Evolutionary conservation across 2,888 invertebrate species (phyloP), one percentile per base, ranked within the genome.

Genomic region (Dugesia japonica): DNA sequence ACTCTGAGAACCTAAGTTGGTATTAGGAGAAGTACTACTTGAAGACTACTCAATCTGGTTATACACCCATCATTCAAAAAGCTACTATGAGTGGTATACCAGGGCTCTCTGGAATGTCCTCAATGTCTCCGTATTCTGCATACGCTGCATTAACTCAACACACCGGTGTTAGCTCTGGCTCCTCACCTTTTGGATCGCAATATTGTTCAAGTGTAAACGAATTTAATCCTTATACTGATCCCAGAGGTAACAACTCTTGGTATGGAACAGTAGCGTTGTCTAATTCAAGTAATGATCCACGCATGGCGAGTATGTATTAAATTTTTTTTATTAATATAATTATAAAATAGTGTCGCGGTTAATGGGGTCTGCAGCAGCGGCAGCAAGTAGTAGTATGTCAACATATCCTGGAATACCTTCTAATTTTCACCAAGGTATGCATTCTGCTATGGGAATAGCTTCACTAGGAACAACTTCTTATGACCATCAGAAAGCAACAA

Each of bases 331-430:
- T 42, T 42, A 42, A 42, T 73, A 4, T 28, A 9, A 13, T 4
- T 73, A 42, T 4, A 9, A 56, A 56, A 4, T 56, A 75, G 75
- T 75, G 75, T 75, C 75, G 1, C 75, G 75, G 9, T 42, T 75
- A 56, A 75, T 75, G 75, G 75, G 75, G 4, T 23, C 75, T 13
- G 75, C 75, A 56, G 56, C 56, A 7, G 56, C 75, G 75, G 75
- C 75, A 56, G 27, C 56, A 72, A 42, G 72, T 42, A n/a, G 27
- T 15, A 42, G 9, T 75, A 75, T 42, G 72, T 38, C 75, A 56
- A n/a, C 56, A 20, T 56, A 56, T 56, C 23, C 56, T 20, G 56
- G 56, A 56, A 56, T 56, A 13, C 56, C 56, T 23, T 20, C 56
- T 20, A 56, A 56, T 56, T 56, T 56, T 56, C 56, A 56, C 17